These are phyloP conservation scores for Pachypsylla venusta DNA, from an alignment of 1,140 invertebrate genomes.

Conservation along the genomic window DNA sequence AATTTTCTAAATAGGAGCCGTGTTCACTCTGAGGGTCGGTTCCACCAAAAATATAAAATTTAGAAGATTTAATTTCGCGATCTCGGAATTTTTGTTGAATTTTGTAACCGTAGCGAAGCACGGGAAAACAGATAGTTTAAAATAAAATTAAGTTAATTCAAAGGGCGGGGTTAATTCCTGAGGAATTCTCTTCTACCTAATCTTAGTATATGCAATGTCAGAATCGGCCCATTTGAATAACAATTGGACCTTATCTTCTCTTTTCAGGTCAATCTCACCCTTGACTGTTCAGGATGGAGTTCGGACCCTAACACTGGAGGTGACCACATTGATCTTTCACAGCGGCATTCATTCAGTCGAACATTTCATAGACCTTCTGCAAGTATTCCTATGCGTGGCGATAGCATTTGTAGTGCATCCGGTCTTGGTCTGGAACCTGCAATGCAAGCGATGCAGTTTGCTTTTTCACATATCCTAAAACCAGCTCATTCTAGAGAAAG, in stretches of 20 bases:
- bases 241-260: background rate
- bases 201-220: no score
- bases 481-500: conserved; percentile 28
- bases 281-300: conserved; percentile 27
- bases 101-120: no score
- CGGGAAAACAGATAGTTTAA: no score
- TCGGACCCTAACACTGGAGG: conserved; percentile 12
- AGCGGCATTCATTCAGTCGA: conserved; percentile 10
- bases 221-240: no score
- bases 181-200: no score
- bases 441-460: conserved; percentile 27
- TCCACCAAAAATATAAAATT: no score
- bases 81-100: no score
- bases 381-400: conserved; percentile 16
- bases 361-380: conserved; percentile 12
- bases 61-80: no score
- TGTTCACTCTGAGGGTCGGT: no score
- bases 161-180: no score
- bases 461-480: conserved; percentile 28
- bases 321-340: conserved; percentile 7
- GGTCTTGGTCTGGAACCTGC: conserved; percentile 28
- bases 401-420: conserved; percentile 24
- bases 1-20: no score
- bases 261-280: conserved; percentile 30
- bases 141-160: no score